phyloP scores from a whole-genome alignment of 2,888 invertebrate genomes.

The Hedychridium roseum region DNA sequence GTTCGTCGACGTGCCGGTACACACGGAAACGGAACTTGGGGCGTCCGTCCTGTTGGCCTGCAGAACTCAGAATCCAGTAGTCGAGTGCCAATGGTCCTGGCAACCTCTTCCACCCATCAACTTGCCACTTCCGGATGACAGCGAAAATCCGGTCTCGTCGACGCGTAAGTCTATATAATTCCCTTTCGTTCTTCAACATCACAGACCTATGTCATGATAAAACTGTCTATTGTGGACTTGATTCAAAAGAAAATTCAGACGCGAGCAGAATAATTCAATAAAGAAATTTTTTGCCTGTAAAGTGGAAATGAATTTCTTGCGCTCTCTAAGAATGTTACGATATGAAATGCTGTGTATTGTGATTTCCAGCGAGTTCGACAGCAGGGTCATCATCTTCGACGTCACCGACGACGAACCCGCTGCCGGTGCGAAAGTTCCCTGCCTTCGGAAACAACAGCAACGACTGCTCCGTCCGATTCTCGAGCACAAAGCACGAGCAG shows the following conservation, averaged over 20 bases:
- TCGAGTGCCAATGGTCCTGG: constrained; percentile 61
- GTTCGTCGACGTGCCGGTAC: constrained; percentile 51
- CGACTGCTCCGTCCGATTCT: constrained; percentile 61
- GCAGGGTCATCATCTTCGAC: constrained; percentile 40
- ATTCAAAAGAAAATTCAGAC: no score
- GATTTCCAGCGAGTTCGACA: constrained; percentile 39
- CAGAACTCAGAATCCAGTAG: constrained; percentile 51
- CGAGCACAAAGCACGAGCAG: constrained; percentile 57
- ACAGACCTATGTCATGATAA: no score
- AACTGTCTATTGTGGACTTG: no score
- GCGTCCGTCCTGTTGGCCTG: constrained; percentile 55
- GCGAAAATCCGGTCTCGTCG: constrained; percentile 28
- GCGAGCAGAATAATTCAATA: constrained; percentile 5
- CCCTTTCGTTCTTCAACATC: no score
- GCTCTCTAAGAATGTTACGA: no score
- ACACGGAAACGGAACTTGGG: constrained; percentile 52
- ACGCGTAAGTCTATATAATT: constrained; percentile 19
- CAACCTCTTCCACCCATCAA: constrained; percentile 53
- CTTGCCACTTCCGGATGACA: constrained; percentile 54
- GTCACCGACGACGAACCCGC: constrained; percentile 41
- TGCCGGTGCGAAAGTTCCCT: constrained; percentile 55
- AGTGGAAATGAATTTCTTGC: constrained; percentile 10
- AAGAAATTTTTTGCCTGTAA: neutral
- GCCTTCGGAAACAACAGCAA: constrained; percentile 60
- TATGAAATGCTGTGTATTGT: no score